A percentile compares a stretch with the other conserved stretches of the same genome.
Conservation (phyloP, 2,113 vertebrate species). For the Candoia aspera region DNA sequence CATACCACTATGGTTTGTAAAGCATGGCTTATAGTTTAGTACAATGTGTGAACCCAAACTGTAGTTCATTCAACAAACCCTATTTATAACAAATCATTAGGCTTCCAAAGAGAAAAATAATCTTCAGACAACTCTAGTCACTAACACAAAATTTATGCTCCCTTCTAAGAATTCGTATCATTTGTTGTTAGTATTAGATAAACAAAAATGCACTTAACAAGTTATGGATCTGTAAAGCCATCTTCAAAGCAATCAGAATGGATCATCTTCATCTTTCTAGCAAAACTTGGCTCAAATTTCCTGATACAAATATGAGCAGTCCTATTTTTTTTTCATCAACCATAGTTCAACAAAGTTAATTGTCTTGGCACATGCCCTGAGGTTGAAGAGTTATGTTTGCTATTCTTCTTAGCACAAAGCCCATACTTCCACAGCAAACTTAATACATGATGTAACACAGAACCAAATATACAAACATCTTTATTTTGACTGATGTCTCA, state of each 20-base stretch:
- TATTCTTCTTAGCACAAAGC: slow-evolving; percentile 35
- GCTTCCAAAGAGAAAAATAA: neutral
- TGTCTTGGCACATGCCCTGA: slow-evolving; percentile 28
- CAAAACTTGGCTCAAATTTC: slow-evolving; percentile 36
- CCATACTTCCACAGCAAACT: slow-evolving; percentile 9
- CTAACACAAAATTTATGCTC: slow-evolving; percentile 1
- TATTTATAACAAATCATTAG: neutral
- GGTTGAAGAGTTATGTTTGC: slow-evolving; percentile 34
- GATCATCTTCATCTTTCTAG: slow-evolving; percentile 25
- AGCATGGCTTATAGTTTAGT: neutral
- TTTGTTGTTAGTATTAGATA: neutral
- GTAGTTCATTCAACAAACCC: neutral
- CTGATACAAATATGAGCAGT: slow-evolving; percentile 47
- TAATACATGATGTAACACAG: slow-evolving; percentile 17
- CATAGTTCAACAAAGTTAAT: slow-evolving; percentile 50
- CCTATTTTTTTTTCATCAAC: neutral
- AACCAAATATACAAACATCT: slow-evolving; percentile 10
- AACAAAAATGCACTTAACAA: rapidly evolving
- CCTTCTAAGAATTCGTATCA: neutral
- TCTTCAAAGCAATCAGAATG: slow-evolving; percentile 18
- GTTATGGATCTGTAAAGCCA: slow-evolving; percentile 10
- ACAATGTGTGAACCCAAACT: neutral
- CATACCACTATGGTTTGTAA: neutral
- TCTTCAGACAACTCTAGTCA: neutral
- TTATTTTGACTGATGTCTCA: neutral